Evolutionary conservation across 2,888 invertebrate species (phyloP).

Genomic region (Gasteruption jaculator): DNA sequence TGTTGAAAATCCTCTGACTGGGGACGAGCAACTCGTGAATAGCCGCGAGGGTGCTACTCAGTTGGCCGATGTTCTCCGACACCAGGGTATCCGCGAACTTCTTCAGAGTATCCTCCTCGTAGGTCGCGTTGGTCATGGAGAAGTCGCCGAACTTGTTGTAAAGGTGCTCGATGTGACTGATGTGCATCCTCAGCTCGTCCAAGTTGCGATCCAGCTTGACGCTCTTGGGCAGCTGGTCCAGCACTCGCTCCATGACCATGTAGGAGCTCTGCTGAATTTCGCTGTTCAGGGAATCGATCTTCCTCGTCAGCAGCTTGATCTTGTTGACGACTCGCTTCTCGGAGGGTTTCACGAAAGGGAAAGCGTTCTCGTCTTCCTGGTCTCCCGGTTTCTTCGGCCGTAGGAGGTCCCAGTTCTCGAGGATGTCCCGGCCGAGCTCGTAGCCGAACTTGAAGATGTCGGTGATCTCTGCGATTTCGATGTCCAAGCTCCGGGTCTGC

Average conservation of each 20-base stretch:
- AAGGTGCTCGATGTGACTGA: slow-evolving; percentile 25
- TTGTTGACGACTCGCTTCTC: slow-evolving; percentile 52
- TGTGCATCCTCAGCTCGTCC: slow-evolving; percentile 58
- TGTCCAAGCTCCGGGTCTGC: slow-evolving; percentile 2
- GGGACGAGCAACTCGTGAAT: slow-evolving; percentile 63
- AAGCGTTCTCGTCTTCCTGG: slow-evolving; percentile 50
- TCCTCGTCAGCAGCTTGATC: slow-evolving; percentile 31
- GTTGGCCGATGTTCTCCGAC: slow-evolving; percentile 62
- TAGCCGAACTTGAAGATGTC: slow-evolving; percentile 38
- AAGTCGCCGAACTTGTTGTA: slow-evolving; percentile 50
- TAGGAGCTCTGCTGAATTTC: slow-evolving; percentile 25
- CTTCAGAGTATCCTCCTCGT: slow-evolving; percentile 64
- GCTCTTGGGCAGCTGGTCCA: slow-evolving; percentile 50
- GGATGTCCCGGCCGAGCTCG: slow-evolving; percentile 27
- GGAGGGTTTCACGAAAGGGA: slow-evolving; percentile 60
- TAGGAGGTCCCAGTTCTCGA: slow-evolving; percentile 36
- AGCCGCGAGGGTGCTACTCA: slow-evolving; percentile 63
- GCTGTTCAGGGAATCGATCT: slow-evolving; percentile 34
- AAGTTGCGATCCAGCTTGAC: slow-evolving; percentile 59
- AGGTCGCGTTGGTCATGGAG: slow-evolving; percentile 53
- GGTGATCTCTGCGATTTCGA: slow-evolving; percentile 31
- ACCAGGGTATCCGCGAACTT: slow-evolving; percentile 69
- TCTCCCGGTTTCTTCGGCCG: slow-evolving; percentile 13
- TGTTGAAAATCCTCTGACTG: slow-evolving; percentile 50
- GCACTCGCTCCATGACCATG: slow-evolving; percentile 23